Conservation (phyloP, 2,888 invertebrate species). For the Erebia ligea region DNA sequence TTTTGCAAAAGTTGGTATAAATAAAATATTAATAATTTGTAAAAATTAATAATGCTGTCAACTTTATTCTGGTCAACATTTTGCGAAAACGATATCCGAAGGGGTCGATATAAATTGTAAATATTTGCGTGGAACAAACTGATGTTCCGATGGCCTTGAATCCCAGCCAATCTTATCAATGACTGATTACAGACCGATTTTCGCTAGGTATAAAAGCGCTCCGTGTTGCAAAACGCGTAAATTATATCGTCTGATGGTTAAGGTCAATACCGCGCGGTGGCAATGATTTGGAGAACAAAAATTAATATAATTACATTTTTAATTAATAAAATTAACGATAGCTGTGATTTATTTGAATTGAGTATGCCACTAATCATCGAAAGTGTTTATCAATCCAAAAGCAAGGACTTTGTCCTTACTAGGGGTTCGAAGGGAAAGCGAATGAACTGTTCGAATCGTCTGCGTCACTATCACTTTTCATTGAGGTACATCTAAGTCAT, state of each 20-base stretch:
- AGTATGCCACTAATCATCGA: constrained; percentile 1
- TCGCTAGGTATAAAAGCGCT: constrained; percentile 37
- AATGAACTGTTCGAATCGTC: neutral
- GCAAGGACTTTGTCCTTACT: neutral
- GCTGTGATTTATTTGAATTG: neutral
- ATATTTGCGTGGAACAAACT: constrained; percentile 54
- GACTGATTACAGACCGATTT: constrained; percentile 61
- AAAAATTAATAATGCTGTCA: too few relatives aligned
- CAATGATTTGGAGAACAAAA: constrained; percentile 12
- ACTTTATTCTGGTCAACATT: neutral
- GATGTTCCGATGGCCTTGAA: constrained; percentile 62
- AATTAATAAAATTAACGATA: neutral
- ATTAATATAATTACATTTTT: neutral
- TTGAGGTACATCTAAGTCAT: neutral
- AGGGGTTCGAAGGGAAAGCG: neutral
- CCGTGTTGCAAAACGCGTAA: constrained; percentile 33
- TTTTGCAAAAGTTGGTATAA: too few relatives aligned
- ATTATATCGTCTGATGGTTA: constrained; percentile 25
- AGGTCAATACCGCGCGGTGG: constrained; percentile 26
- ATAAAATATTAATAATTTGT: too few relatives aligned
- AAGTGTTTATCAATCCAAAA: neutral
- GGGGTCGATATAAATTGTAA: constrained; percentile 38
- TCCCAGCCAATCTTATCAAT: constrained; percentile 67
- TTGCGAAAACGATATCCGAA: neutral
- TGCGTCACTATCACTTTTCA: neutral